A percentile compares a stretch with the other conserved stretches of the same genome.
Conservation (phyloP, 1,140 invertebrate genomes). For the Sinonovacula constricta region DNA sequence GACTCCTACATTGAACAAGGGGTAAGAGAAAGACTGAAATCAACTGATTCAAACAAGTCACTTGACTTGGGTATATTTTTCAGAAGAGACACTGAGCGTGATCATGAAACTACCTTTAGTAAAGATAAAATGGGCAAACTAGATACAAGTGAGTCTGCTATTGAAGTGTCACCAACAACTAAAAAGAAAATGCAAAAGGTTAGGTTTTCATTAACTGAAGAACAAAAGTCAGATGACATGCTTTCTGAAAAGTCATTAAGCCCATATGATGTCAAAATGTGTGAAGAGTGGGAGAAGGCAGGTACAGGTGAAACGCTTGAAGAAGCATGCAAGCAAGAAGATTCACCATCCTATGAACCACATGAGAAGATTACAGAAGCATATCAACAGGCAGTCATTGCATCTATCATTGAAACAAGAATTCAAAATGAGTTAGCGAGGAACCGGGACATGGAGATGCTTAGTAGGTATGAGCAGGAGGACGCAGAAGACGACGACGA, state of each 20-base stretch:
- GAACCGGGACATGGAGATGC: constrained; percentile 28
- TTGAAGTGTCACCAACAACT: constrained; percentile 30
- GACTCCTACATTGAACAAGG: constrained; percentile 68
- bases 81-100: constrained; percentile 52
- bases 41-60: constrained; percentile 55
- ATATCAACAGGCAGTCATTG: constrained; percentile 70
- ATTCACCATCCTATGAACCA: constrained; percentile 57
- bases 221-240: constrained; percentile 8
- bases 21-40: constrained; percentile 53
- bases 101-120: constrained; percentile 32
- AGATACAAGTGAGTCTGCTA: background rate
- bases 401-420: constrained; percentile 70
- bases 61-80: constrained; percentile 73
- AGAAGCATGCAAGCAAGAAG: background rate
- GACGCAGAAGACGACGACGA: constrained; percentile 20
- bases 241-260: constrained; percentile 29
- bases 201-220: constrained; percentile 55
- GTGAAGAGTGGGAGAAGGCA: constrained; percentile 37
- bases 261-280: constrained; percentile 41
- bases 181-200: constrained; percentile 56
- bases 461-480: constrained; percentile 23
- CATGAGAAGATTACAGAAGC: constrained; percentile 71
- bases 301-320: background rate
- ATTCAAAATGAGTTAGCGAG: constrained; percentile 60
- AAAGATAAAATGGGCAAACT: constrained; percentile 7